phyloP scores from a whole-genome alignment of 1,140 invertebrate species.

The Tetramorium simillimum region DNA sequence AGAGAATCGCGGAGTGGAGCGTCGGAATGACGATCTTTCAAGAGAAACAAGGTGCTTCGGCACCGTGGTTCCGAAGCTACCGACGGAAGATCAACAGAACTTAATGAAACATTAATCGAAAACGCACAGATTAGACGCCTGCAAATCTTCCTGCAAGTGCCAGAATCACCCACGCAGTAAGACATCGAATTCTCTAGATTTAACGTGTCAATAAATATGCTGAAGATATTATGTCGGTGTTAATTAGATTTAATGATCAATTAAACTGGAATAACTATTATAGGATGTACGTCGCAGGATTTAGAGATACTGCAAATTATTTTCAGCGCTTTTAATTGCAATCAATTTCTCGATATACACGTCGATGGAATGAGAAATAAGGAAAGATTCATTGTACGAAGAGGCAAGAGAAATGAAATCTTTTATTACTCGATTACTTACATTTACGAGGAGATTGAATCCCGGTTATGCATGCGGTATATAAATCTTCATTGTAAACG shows the following conservation, averaged over 20 bases:
- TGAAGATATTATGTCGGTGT: slow-evolving; percentile 3
- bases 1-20: slow-evolving; percentile 62
- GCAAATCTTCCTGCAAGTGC: slow-evolving; percentile 44
- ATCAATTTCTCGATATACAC: background rate
- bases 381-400: background rate
- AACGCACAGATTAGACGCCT: slow-evolving; percentile 54
- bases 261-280: background rate
- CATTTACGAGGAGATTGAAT: slow-evolving; percentile 3
- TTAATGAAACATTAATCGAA: slow-evolving; percentile 63
- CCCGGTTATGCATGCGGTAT: background rate
- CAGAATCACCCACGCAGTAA: background rate
- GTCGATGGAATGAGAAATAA: background rate
- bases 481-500: slow-evolving; percentile 21
- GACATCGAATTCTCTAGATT: slow-evolving; percentile 26
- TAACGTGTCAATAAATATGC: slow-evolving; percentile 40
- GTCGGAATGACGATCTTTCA: slow-evolving; percentile 48
- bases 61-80: slow-evolving; percentile 48
- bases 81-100: slow-evolving; percentile 55
- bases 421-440: slow-evolving; percentile 13
- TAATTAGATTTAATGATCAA: slow-evolving; percentile 2
- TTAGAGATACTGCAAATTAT: background rate
- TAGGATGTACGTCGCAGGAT: background rate
- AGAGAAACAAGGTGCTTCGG: slow-evolving; percentile 50
- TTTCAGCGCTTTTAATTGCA: background rate
- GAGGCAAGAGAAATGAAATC: background rate